Base-by-base conservation (phyloP, 1,140 invertebrate species). In the Heliconius himera region DNA sequence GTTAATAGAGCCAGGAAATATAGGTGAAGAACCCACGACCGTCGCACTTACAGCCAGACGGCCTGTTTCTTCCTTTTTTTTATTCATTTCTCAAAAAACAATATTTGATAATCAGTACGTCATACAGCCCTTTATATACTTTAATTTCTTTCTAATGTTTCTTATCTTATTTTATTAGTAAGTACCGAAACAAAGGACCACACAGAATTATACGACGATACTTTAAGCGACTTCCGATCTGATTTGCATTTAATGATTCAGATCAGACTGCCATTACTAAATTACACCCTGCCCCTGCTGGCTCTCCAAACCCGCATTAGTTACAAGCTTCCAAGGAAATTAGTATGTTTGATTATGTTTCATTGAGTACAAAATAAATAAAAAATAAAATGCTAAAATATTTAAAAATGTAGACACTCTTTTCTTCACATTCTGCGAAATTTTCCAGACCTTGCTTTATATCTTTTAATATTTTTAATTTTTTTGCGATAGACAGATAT, bases 181-280 rank as follows among this genome's bases (percentile, higher is more conserved):
- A 22, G 54, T 22, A 22, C 20, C 54, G 9, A 56, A 66, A 5
- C 54, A 22, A 16, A 29, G 60, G 60, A 66, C 60, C 60, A 66
- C 60, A 29, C 60, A 66, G 60, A 66, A 5, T 2, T 16, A 1
- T 3, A 13, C 22, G 60, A 66, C 11, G 60, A 66, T 66, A 60
- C n/a, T 60, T 60, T 60, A 29, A 66, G 60, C 60, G 60, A 66
- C 60, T 66, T 66, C 60, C 60, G 60, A 66, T 66, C 26, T 29
- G 26, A 29, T 73, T 73, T 73, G 41, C 71, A 41, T 74, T 74
- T 74, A 66, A 66, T 66, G 60, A 66, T 66, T 26, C 60, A 66
- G 11, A 66, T 66, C 26, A 66, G 60, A 66, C 60, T 66, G 60
- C 5, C 26, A 66, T 26, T 66, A 66, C 22, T 66, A 66, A 66